Evolutionary conservation across 2,113 vertebrate genomes (phyloP).

Genomic region (Phrynosoma platyrhinos): DNA sequence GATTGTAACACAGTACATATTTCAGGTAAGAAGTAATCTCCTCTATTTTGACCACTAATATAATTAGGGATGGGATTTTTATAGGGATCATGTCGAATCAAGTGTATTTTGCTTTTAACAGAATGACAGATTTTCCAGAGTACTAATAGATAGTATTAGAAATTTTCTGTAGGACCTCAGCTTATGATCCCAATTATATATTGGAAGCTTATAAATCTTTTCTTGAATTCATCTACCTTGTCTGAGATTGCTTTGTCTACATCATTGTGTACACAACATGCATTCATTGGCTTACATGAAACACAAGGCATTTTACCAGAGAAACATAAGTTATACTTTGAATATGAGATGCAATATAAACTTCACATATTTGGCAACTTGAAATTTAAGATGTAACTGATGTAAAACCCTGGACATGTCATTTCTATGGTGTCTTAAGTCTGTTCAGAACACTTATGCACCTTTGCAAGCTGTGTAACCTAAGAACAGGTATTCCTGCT

Average conservation of each 20-base stretch:
- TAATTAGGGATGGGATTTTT: too few relatives aligned
- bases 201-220: neutral
- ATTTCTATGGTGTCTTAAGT: neutral
- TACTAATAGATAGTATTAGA: neutral
- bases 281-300: neutral
- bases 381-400: neutral
- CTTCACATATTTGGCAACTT: too few relatives aligned
- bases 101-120: too few relatives aligned
- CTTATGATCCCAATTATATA: neutral
- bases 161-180: neutral
- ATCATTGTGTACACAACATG: neutral
- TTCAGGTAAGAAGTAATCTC: conserved; percentile 75
- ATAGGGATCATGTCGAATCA: too few relatives aligned
- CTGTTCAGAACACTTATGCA: neutral
- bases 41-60: neutral
- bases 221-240: neutral
- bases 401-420: neutral
- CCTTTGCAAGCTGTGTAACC: neutral
- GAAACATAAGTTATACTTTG: too few relatives aligned
- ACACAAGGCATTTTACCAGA: too few relatives aligned
- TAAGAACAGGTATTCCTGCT: too few relatives aligned
- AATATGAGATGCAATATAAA: too few relatives aligned
- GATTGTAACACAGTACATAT: conserved; percentile 62
- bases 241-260: neutral
- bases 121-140: too few relatives aligned